Base-by-base conservation (phyloP, 2,113 vertebrate genomes). In the Halcyon senegalensis region DNA sequence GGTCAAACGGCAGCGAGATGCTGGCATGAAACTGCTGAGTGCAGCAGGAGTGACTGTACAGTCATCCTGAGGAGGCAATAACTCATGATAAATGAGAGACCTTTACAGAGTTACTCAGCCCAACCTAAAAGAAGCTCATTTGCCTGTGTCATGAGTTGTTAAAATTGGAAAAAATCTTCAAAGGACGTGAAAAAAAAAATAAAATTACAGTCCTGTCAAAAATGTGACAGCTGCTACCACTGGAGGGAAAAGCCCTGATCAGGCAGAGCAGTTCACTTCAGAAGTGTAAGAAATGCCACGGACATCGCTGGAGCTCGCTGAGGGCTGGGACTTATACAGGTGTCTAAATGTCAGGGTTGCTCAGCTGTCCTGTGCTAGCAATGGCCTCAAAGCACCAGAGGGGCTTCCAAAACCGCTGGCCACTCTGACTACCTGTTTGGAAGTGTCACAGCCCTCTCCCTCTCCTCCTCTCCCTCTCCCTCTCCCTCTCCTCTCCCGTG, bases 141-240 rank as follows among this genome's bases (percentile, higher is more conserved):
- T 43, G 48, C 51, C 68, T 39, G 48, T 4, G 70, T 58, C 44
- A 2, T 1, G 60, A 64, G 89, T 25, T 88, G 64, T 81, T 77
- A 67, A 63, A 73, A 55, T 16, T 31, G 74, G 66, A 70, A 69
- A 69, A 81, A 77, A 59, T 24, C 90, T 90, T 94, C 89, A 84
- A 90, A 84, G 68, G 82, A 63, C 4, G 2, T 8, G 25, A 82
- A 76, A 67, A 63, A 84, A 86, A 70, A 72, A 63, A 84, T 76
- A 74, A 89, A 70, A 66, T 80, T 28, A 50, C 19, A 33, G 33
- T 24, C 63, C 58, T 67, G 68, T 58, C 2, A 1, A 41, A 51
- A 59, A 68, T 7, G 53, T 18, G 74, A 30, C 86, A 92, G 76
- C 87, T 48, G 77, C 72, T 39, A 4, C 43, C 1, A 64, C 75